Conservation (phyloP, 2,888 invertebrate species). For the Polydrusus tereticollis region DNA sequence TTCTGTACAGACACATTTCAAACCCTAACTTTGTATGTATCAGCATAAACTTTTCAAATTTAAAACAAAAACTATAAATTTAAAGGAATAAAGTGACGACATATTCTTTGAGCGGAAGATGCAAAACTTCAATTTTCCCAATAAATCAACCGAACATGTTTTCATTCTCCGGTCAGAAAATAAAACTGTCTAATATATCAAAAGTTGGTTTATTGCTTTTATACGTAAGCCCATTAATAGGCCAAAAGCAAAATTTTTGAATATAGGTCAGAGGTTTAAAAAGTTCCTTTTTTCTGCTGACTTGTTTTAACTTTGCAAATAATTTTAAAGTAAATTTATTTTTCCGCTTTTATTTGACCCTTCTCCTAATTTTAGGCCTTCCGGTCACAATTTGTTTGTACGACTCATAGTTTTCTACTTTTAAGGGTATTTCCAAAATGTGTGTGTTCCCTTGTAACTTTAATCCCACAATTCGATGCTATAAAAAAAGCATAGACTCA, state of each 20-base stretch:
- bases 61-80: slow-evolving; percentile 26
- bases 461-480: too few relatives aligned
- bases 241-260: neutral
- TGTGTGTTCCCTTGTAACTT: too few relatives aligned
- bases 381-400: too few relatives aligned
- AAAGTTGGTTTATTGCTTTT: slow-evolving; percentile 32
- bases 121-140: slow-evolving; percentile 31
- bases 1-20: too few relatives aligned
- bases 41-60: neutral
- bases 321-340: too few relatives aligned
- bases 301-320: neutral
- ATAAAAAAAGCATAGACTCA: too few relatives aligned
- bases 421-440: too few relatives aligned
- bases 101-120: slow-evolving; percentile 28
- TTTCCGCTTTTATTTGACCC: too few relatives aligned
- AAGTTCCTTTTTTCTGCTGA: neutral
- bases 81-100: slow-evolving; percentile 23
- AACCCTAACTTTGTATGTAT: neutral
- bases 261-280: neutral
- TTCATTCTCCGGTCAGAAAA: slow-evolving; percentile 30
- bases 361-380: too few relatives aligned
- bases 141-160: slow-evolving; percentile 37
- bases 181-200: slow-evolving; percentile 41
- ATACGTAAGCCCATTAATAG: slow-evolving; percentile 3
- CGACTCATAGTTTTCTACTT: too few relatives aligned